phyloP scores from a whole-genome alignment of 2,113 vertebrate species.

The Theristicus caerulescens region DNA sequence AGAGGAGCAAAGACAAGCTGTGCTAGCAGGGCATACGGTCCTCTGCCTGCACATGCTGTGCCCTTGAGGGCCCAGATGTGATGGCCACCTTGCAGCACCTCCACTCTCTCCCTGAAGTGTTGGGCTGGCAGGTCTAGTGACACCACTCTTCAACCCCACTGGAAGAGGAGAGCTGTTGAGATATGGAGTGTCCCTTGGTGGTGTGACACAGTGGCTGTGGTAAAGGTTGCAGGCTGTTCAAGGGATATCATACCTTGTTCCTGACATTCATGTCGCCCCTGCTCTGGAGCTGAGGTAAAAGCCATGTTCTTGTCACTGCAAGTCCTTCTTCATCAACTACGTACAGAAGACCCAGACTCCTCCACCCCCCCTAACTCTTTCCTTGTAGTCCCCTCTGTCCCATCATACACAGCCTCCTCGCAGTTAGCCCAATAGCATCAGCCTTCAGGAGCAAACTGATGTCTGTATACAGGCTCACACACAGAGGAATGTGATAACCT shows the following conservation, averaged over 20 bases:
- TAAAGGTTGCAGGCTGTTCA: background rate
- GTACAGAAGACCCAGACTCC: background rate
- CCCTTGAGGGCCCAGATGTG: background rate
- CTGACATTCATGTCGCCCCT: background rate
- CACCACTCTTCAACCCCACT: fast-evolving
- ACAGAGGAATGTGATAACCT: background rate
- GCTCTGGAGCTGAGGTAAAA: background rate
- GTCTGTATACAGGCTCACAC: background rate
- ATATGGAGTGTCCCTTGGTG: fast-evolving
- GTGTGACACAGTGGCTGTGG: background rate
- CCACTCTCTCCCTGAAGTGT: background rate
- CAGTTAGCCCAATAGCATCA: background rate
- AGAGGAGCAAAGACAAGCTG: background rate
- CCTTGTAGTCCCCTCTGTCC: background rate
- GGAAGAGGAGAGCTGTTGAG: background rate
- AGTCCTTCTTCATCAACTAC: background rate
- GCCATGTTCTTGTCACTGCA: background rate
- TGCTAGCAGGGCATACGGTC: background rate
- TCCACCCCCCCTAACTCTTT: background rate
- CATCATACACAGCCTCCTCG: background rate
- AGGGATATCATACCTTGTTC: background rate
- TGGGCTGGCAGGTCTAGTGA: background rate
- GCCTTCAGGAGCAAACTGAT: background rate
- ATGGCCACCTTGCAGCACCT: background rate
- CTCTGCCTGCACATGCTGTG: background rate